Percentiles rank a stretch among this genome's conserved stretches.
These are phyloP conservation scores for Rhabdophis nuchalis DNA, from an alignment of 2,797 vertebrate genomes.

Conservation along the genomic window DNA sequence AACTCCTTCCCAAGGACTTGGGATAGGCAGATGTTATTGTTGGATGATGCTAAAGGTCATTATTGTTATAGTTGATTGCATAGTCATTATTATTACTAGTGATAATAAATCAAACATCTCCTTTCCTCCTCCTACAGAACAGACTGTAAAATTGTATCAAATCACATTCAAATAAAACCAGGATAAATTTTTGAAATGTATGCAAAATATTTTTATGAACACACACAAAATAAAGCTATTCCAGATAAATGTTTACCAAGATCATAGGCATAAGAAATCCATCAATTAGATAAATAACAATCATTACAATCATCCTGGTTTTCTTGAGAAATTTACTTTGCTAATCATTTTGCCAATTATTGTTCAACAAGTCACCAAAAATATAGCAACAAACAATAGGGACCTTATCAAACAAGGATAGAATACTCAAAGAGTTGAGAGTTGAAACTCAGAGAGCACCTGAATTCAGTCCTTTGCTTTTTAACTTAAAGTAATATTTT, in stretches of 20 bases:
- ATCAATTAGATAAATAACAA: constrained; percentile 28
- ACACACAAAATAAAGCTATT: constrained; percentile 44
- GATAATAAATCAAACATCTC: not conserved
- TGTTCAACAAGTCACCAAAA: not conserved
- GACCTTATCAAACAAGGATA: not conserved
- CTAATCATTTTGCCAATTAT: constrained; percentile 39
- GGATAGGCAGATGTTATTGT: not conserved
- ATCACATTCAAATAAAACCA: constrained; percentile 14
- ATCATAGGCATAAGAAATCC: constrained; percentile 39
- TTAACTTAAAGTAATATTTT: constrained; percentile 49
- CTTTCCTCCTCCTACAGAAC: not conserved
- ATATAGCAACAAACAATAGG: not conserved
- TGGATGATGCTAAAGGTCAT: not conserved
- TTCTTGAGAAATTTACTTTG: constrained; percentile 51
- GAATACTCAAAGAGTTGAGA: not conserved
- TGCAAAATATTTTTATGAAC: constrained; percentile 29
- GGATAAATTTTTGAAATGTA: not conserved
- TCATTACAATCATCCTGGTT: constrained; percentile 28
- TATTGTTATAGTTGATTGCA: not conserved
- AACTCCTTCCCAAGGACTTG: not conserved
- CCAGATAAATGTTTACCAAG: constrained; percentile 25
- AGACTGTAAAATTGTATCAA: constrained; percentile 13
- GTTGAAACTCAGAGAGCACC: not conserved
- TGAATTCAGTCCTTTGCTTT: constrained; percentile 21
- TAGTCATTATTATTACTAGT: not conserved